Base-by-base conservation (phyloP, 1,140 invertebrate genomes). In the Triops cancriformis region DNA sequence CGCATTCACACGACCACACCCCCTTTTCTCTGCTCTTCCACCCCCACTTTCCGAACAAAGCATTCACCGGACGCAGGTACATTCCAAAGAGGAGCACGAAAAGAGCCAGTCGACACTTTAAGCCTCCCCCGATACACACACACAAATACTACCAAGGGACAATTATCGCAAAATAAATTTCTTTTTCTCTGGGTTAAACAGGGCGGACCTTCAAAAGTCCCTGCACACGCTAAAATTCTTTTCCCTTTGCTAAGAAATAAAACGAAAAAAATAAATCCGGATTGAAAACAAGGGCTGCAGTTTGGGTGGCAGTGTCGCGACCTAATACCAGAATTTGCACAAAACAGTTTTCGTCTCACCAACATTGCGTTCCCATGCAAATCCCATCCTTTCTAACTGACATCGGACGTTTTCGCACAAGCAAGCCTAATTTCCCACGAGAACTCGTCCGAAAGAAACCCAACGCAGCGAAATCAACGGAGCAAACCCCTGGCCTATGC, bases 11-110 rank as follows among this genome's bases (percentile, higher is more conserved):
- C 43, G 43, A 45, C 43, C 43, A 45, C 43, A 18, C 43, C 11
- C 18, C 1, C 18, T 64, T 64, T 64, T 64, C 51, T 18, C 10
- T 64, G 6, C 18, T 64, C 23, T 23, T 5, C 45, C 51, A 37
- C 2, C 7, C 31, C 31, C 31, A 4, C 51, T 14, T 23, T 64
- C 9, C 18, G 0, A 64, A 64, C 51, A 64, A 64, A 37, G 31
- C 51, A 64, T 64, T 64, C 51, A 64, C 51, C 51, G 51, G 51
- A 64, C 51, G 51, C 51, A 64, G 51, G 51, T 64, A 64, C 51
- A 64, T 64, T 64, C 51, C 51, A 64, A 64, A 37, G 7, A 64
- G 51, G 51, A 64, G 51, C 51, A 64, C 1, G 23, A 64, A 45
- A 23, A 64, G 51, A 37, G 31, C 2, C 31, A 37, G 7, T 37